Evolutionary conservation across 2,113 vertebrate genomes (phyloP).

Genomic region (Syrmaticus mikado): DNA sequence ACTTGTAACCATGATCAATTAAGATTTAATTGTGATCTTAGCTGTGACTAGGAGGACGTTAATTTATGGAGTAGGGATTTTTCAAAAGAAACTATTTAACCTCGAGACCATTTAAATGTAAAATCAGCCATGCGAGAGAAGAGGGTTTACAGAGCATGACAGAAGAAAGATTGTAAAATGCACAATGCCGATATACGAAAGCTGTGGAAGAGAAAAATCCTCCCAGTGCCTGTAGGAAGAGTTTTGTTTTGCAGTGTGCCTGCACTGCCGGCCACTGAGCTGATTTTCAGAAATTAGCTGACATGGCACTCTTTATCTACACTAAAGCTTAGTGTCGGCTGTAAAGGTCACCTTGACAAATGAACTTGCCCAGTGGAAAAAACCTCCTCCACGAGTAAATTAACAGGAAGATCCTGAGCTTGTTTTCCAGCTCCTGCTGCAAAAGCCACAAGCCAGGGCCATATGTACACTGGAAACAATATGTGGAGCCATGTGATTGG

Average conservation of each 20-base stretch:
- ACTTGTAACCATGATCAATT: not conserved
- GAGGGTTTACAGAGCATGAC: constrained; percentile 16
- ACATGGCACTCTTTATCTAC: not conserved
- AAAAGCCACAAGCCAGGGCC: not conserved
- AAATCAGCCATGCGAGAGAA: constrained; percentile 26
- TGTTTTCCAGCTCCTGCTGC: not conserved
- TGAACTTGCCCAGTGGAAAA: constrained; percentile 16
- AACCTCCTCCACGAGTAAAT: not conserved
- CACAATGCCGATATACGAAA: rapidly evolving
- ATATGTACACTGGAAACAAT: constrained; percentile 5
- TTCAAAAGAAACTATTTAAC: constrained; percentile 44
- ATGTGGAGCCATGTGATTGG: not conserved
- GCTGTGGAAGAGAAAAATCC: not conserved
- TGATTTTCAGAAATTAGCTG: not conserved
- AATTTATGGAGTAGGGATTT: not conserved
- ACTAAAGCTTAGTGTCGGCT: rapidly evolving
- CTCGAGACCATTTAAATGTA: not conserved
- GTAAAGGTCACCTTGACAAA: constrained; percentile 30
- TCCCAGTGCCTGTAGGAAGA: not conserved
- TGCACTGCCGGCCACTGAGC: not conserved
- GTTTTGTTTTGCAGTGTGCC: not conserved
- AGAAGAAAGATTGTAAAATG: constrained; percentile 37
- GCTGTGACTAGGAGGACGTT: not conserved
- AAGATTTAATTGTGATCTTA: not conserved
- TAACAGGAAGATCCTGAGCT: constrained; percentile 8